Evolutionary conservation across 64 coral and sea anemone species (phyloP), one percentile per base, ranked within the genome.

Genomic region (Cladopsammia gracilis): DNA sequence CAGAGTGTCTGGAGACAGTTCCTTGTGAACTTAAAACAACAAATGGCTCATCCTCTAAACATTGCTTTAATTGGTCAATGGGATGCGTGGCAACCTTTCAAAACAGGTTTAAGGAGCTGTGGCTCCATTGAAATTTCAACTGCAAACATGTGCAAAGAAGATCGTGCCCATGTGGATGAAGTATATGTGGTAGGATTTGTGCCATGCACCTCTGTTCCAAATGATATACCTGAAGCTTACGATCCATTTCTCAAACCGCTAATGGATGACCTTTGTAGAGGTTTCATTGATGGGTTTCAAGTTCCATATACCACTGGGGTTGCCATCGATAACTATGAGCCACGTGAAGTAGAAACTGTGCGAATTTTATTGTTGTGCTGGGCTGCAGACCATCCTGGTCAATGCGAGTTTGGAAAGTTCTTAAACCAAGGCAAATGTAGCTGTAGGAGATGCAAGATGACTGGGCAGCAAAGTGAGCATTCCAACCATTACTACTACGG

Each of bases 361-460:
- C 44, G 94, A 44, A 61, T 92, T 80, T 62, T 96, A 43, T 83
- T 92, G 62, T 73, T 95, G 25, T 90, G 93, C 26, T 95, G 94
- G 94, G 26, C 94, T 79, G 94, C 88, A 53, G 93, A 95, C 90
- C 88, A 91, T 68, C 93, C 93, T 24, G 93, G 80, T 22, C 93
- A 90, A 79, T 94, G 93, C 85, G 93, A 95, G 48, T 61, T 89
- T 70, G 87, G 93, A 53, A 90, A 95, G 79, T 89, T 83, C 62
- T 46, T 86, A 25, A 95, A 95, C 79, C 93, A 95, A 70, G 87
- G 93, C 6, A 95, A 95, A 86, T 95, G 71, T 90, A 70, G 52
- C 77, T 95, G 93, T 53, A 89, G 93, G 62, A 77, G 93, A 85
- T 95, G 93, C 62, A 95, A 89, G 59, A 52, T 85, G 20, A 77